Evolutionary conservation across 2,113 vertebrate species (phyloP).

Genomic region (Sturnus vulgaris): DNA sequence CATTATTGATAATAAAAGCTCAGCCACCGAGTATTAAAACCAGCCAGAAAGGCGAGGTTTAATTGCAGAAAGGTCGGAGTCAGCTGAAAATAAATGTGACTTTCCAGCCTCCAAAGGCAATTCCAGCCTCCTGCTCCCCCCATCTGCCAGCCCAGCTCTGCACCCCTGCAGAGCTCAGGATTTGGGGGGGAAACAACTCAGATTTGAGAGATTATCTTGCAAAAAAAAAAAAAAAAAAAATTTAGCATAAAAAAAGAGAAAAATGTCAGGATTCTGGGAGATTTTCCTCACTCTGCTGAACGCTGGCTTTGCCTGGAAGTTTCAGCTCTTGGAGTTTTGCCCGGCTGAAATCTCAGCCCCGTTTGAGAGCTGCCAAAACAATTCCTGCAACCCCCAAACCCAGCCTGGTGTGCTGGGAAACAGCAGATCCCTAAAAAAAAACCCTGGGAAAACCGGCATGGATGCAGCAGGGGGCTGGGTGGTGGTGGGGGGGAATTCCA

Average conservation of each 20-base stretch:
- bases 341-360: neutral
- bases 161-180: neutral
- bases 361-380: neutral
- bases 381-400: neutral
- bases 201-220: neutral
- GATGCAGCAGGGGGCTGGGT: neutral
- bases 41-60: neutral
- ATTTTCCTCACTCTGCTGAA: neutral
- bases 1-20: conserved; percentile 42
- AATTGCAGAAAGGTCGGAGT: neutral
- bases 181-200: neutral
- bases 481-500: neutral
- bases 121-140: neutral
- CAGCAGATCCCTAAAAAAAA: neutral
- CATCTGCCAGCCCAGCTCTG: neutral
- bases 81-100: conserved; percentile 24
- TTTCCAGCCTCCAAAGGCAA: neutral
- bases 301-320: neutral
- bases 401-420: neutral
- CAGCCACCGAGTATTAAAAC: neutral
- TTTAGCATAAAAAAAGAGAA: neutral
- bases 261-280: neutral
- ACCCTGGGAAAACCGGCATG: neutral
- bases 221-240: neutral
- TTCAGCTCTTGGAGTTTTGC: neutral